phyloP scores from a whole-genome alignment of 2,113 vertebrate genomes.

The Hemibagrus wyckioides region DNA sequence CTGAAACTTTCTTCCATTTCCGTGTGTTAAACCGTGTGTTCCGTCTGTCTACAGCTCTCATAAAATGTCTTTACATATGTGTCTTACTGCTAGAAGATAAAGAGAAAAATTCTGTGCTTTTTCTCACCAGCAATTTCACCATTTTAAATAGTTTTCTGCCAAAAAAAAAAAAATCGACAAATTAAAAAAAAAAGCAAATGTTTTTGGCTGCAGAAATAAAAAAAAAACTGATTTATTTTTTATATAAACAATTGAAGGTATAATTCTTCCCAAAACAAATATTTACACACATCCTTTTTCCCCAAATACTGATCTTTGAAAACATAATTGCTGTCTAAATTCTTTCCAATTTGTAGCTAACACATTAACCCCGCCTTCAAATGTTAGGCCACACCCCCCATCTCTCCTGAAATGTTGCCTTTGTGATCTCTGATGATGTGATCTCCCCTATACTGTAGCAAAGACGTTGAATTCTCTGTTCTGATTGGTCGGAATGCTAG shows the following conservation, averaged over 20 bases:
- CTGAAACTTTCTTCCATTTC: too few species aligned
- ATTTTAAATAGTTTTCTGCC: too few species aligned
- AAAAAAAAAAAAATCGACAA: too few species aligned
- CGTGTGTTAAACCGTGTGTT: too few species aligned
- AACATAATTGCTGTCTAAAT: neutral
- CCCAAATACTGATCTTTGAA: neutral
- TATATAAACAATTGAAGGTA: neutral
- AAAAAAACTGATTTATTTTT: too few species aligned
- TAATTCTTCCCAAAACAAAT: neutral
- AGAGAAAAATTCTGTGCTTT: too few species aligned
- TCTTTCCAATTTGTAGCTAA: neutral
- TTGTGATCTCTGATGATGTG: neutral
- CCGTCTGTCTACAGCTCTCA: too few species aligned
- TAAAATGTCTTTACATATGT: too few species aligned
- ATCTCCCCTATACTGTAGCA: neutral
- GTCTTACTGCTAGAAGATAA: too few species aligned
- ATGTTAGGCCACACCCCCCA: neutral
- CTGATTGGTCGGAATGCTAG: neutral
- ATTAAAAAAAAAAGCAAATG: too few species aligned
- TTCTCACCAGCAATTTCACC: too few species aligned
- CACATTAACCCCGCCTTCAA: neutral
- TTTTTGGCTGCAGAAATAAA: too few species aligned
- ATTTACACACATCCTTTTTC: neutral
- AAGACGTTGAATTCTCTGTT: neutral
- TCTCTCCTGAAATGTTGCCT: neutral